These are phyloP conservation scores for Aspidiotus rigidus DNA, from an alignment of 2,888 invertebrate genomes.

Conservation along the genomic window DNA sequence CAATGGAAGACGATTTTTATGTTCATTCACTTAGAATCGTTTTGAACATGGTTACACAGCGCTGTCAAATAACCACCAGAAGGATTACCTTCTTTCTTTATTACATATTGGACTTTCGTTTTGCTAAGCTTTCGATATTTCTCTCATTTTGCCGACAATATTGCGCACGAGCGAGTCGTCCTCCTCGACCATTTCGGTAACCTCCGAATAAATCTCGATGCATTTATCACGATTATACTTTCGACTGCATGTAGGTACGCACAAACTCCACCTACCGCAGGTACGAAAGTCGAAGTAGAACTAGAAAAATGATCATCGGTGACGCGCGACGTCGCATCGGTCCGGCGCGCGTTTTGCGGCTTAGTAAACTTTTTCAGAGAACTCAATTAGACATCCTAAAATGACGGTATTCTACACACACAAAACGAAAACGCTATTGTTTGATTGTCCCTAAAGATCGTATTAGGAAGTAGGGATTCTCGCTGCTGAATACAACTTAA, in stretches of 20 bases:
- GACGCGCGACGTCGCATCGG: too few species aligned
- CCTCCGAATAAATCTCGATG: too few species aligned
- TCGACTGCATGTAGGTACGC: too few species aligned
- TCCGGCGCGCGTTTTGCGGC: background rate
- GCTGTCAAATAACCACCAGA: conserved; percentile 33
- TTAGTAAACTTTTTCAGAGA: conserved; percentile 17
- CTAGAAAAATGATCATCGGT: too few species aligned
- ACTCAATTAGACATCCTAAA: conserved; percentile 30
- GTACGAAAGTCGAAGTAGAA: too few species aligned
- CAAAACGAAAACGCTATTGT: conserved; percentile 19
- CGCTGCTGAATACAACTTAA: conserved; percentile 18
- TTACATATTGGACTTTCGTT: conserved; percentile 32
- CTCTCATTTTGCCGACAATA: background rate
- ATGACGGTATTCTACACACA: conserved; percentile 19
- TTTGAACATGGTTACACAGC: conserved; percentile 19
- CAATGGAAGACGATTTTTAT: conserved; percentile 17
- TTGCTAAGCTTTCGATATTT: background rate
- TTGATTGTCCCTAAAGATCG: conserved; percentile 30
- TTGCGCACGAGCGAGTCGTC: too few species aligned
- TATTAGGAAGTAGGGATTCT: conserved; percentile 27
- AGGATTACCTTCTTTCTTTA: conserved; percentile 33
- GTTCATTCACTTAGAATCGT: conserved; percentile 26
- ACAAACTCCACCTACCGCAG: too few species aligned
- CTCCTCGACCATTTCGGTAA: too few species aligned
- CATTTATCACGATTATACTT: too few species aligned